phyloP scores from a whole-genome alignment of 2,888 invertebrate genomes.

The Hirudinaria manillensis region DNA sequence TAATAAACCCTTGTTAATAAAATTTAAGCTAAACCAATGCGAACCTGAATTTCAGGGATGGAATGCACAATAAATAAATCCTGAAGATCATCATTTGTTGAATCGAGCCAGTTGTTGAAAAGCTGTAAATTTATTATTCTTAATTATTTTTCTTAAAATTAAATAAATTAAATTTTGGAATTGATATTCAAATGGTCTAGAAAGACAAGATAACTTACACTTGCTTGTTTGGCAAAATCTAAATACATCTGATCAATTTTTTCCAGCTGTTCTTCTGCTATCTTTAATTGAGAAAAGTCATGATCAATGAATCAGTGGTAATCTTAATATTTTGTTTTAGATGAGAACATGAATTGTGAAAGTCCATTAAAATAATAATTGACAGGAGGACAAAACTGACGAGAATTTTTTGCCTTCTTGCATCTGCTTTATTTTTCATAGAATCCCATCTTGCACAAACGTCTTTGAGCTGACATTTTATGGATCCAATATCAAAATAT shows the following conservation, averaged over 20 bases:
- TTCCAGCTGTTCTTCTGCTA: conserved; percentile 39
- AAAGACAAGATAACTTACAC: conserved; percentile 58
- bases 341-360: too few species aligned
- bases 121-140: conserved; percentile 58
- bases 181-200: neutral
- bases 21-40: neutral
- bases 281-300: conserved; percentile 5
- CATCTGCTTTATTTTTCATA: conserved; percentile 85
- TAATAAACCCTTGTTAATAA: neutral
- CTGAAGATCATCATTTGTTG: conserved; percentile 95
- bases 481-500: conserved; percentile 91
- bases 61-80: conserved; percentile 99
- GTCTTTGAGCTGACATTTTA: conserved; percentile 90
- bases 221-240: conserved; percentile 50
- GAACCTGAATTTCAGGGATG: conserved; percentile 88
- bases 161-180: neutral
- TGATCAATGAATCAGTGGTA: neutral
- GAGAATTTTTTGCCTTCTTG: conserved; percentile 67
- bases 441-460: conserved; percentile 99
- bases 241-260: conserved; percentile 46
- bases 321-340: too few species aligned
- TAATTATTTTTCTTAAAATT: conserved; percentile 45
- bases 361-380: too few species aligned
- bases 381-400: conserved; percentile 39
- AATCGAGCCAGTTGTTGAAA: conserved; percentile 98